Conservation (phyloP, 2,797 vertebrate species). For the Pangasius sanitwongsei region DNA sequence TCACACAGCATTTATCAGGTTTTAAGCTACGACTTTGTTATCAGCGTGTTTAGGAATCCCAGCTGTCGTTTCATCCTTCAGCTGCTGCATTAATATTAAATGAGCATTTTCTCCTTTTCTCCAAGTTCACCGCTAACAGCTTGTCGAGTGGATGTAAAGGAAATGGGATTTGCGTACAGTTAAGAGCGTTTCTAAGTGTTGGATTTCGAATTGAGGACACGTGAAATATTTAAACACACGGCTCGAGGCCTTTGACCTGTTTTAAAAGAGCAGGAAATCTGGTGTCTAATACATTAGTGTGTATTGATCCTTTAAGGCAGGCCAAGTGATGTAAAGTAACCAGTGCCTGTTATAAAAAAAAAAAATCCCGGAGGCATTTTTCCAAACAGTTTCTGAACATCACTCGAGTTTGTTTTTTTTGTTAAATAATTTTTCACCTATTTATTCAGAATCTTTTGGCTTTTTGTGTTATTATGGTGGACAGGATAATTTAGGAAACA, state of each 20-base stretch:
- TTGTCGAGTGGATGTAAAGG: not conserved
- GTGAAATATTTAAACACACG: conserved; percentile 57
- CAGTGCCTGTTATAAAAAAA: not conserved
- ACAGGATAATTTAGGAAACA: not conserved
- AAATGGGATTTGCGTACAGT: not conserved
- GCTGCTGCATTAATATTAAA: conserved; percentile 2
- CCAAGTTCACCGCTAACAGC: conserved; percentile 1
- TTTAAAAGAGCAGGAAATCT: conserved; percentile 37
- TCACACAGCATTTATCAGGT: not conserved
- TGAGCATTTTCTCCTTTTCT: not conserved
- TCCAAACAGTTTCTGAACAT: not conserved
- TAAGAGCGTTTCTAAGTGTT: conserved; percentile 7
- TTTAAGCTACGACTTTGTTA: not conserved
- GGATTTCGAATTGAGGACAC: not conserved
- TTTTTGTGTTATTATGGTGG: not conserved
- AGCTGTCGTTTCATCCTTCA: not conserved
- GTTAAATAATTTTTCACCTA: not conserved
- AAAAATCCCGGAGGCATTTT: not conserved
- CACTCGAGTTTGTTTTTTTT: not conserved
- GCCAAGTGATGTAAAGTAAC: not conserved
- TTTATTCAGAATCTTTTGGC: not conserved
- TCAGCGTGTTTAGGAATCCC: conserved; percentile 15
- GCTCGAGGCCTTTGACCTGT: conserved; percentile 46
- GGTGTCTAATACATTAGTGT: conserved; percentile 30
- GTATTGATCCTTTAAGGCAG: conserved; percentile 11